A percentile compares a stretch with the other conserved stretches of the same genome.
Evolutionary conservation across 2,888 invertebrate genomes (phyloP).

Genomic region (Tuberolachnus salignus): DNA sequence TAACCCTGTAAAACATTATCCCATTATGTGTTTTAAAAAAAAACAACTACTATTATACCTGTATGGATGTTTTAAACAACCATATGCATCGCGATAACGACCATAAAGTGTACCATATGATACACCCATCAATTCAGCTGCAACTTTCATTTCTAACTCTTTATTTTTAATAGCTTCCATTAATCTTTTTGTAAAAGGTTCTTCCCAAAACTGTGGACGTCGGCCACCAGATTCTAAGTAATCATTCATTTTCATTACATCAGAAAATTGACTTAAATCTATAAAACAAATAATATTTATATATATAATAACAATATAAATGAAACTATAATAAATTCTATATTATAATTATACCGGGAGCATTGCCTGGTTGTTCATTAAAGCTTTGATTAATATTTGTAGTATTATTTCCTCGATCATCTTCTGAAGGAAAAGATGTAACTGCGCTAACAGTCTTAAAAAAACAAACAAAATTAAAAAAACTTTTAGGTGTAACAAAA

Average conservation of each 20-base stretch:
- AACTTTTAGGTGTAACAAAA: not conserved
- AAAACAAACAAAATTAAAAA: not conserved
- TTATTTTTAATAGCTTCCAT: conserved; percentile 90
- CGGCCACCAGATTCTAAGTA: conserved; percentile 80
- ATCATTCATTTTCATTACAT: conserved; percentile 85
- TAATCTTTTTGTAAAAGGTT: conserved; percentile 83
- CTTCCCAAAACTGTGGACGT: conserved; percentile 91
- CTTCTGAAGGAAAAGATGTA: conserved; percentile 32
- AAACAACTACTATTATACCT: conserved; percentile 64
- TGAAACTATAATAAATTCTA: not conserved
- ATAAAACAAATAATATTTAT: conserved; percentile 21
- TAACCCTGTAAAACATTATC: conserved; percentile 63
- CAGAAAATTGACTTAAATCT: conserved; percentile 63
- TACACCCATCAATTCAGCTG: conserved; percentile 85
- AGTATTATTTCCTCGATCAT: conserved; percentile 26
- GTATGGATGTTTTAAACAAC: conserved; percentile 85
- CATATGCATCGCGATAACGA: conserved; percentile 85
- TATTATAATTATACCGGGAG: conserved; percentile 41
- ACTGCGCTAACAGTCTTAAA: conserved; percentile 13
- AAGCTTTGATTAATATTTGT: conserved; percentile 19
- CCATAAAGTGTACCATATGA: conserved; percentile 91
- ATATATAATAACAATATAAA: conserved; percentile 1
- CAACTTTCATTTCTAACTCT: conserved; percentile 91
- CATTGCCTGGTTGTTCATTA: conserved; percentile 45
- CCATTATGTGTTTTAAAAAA: not conserved